These are phyloP conservation scores for Notospermus geniculatus DNA, from an alignment of 1,140 invertebrate genomes.

Conservation along the genomic window DNA sequence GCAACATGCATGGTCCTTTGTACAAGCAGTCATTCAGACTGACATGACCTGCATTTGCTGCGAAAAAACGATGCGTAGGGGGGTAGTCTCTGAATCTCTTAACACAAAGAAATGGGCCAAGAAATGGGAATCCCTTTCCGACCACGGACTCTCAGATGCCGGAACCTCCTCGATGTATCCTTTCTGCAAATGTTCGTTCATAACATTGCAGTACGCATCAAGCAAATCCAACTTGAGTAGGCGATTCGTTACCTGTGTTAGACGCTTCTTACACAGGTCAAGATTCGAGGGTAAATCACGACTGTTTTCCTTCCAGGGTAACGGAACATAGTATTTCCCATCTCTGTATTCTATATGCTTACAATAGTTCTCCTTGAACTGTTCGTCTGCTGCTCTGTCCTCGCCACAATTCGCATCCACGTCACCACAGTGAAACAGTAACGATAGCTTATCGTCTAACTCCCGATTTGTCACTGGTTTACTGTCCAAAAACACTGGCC, in stretches of 20 bases:
- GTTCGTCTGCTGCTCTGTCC: neutral
- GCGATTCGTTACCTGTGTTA: neutral
- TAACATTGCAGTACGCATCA: neutral
- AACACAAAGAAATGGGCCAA: neutral
- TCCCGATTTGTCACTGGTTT: neutral
- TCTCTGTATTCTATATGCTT: slow-evolving; percentile 1
- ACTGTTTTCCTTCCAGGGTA: neutral
- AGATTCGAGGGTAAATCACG: neutral
- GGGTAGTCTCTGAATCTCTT: neutral
- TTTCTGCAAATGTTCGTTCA: neutral
- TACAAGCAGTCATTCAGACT: slow-evolving; percentile 1
- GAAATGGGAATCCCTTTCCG: neutral
- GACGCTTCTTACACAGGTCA: neutral
- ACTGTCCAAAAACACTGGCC: too few relatives aligned
- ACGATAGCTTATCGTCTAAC: neutral
- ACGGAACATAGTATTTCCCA: slow-evolving; percentile 1
- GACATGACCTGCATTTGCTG: neutral
- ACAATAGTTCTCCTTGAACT: neutral
- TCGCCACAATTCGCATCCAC: neutral
- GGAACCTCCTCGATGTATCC: slow-evolving; percentile 4
- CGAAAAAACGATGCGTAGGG: neutral
- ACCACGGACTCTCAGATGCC: too few relatives aligned
- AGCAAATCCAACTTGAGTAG: neutral
- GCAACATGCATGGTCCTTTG: neutral
- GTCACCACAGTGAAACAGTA: neutral